These are phyloP conservation scores for Lemur catta DNA, from an alignment of 2,797 vertebrate genomes.

Conservation along the genomic window DNA sequence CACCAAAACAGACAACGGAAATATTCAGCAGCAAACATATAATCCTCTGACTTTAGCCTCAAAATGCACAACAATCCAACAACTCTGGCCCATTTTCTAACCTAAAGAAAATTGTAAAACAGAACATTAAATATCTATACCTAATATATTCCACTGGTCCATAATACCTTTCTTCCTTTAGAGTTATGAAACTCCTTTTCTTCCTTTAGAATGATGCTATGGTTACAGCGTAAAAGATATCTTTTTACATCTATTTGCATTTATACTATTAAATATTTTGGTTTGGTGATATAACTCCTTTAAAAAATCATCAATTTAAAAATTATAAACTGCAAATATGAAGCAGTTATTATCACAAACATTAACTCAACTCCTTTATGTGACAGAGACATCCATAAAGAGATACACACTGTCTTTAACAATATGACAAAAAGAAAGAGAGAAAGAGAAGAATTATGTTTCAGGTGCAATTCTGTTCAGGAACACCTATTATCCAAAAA, in stretches of 20 bases:
- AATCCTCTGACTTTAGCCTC: not conserved
- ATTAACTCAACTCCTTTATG: constrained; percentile 18
- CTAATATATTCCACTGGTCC: not conserved
- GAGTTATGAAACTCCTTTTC: not conserved
- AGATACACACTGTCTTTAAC: not conserved
- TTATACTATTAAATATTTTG: not conserved
- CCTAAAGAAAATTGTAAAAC: constrained; percentile 29
- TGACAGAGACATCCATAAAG: not conserved
- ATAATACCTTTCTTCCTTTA: not conserved
- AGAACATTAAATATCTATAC: constrained; percentile 4
- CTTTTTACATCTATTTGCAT: not conserved
- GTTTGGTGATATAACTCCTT: not conserved
- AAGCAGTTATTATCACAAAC: constrained; percentile 14
- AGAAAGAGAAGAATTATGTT: not conserved
- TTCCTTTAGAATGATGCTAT: not conserved
- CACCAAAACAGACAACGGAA: not conserved
- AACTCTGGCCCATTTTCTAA: constrained; percentile 20
- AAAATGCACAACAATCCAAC: not conserved
- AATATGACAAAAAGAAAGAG: not conserved
- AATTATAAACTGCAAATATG: constrained; percentile 18
- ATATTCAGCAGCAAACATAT: not conserved
- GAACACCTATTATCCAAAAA: not conserved
- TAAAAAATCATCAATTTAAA: constrained; percentile 18
- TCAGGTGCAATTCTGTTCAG: not conserved
- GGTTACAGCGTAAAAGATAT: constrained; percentile 3